Conservation (phyloP, 1,140 invertebrate species). For the Temnothorax longispinosus region DNA sequence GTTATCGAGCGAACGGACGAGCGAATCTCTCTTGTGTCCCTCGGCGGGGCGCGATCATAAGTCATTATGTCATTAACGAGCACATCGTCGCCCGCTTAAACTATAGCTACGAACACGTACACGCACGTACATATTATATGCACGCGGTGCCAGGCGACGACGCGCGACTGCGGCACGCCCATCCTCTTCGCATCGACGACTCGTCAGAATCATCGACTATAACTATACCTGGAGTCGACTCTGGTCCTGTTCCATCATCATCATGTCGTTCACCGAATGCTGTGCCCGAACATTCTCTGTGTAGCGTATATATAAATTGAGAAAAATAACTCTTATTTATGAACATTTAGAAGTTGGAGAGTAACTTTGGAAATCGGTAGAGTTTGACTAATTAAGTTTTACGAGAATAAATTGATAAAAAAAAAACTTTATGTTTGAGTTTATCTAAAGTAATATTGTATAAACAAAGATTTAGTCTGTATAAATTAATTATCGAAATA, state of each 20-base stretch:
- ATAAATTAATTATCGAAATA: not conserved
- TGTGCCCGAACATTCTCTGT: not conserved
- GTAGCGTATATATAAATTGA: not conserved
- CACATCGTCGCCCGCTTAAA: slow-evolving; percentile 58
- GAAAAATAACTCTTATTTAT: not conserved
- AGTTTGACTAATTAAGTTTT: slow-evolving; percentile 3
- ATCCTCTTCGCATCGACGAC: slow-evolving; percentile 65
- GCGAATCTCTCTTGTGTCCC: slow-evolving; percentile 3
- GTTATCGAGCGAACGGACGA: not conserved
- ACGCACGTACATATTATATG: slow-evolving; percentile 75
- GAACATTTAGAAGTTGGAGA: not conserved
- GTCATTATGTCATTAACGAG: slow-evolving; percentile 70
- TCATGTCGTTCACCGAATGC: not conserved
- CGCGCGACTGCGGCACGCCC: slow-evolving; percentile 71
- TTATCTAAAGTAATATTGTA: not conserved
- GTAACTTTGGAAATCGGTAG: not conserved
- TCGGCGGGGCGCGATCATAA: slow-evolving; percentile 42
- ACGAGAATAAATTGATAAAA: not conserved
- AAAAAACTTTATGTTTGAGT: not conserved
- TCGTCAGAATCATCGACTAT: not conserved
- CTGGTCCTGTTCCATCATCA: not conserved
- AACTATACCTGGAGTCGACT: not conserved
- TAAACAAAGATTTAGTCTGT: not conserved
- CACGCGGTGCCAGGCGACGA: slow-evolving; percentile 73
- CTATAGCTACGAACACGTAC: slow-evolving; percentile 54